Evolutionary conservation across 2,888 invertebrate genomes (phyloP), one percentile per base, ranked within the genome.

Genomic region (Caenorhabditis sulstoni): DNA sequence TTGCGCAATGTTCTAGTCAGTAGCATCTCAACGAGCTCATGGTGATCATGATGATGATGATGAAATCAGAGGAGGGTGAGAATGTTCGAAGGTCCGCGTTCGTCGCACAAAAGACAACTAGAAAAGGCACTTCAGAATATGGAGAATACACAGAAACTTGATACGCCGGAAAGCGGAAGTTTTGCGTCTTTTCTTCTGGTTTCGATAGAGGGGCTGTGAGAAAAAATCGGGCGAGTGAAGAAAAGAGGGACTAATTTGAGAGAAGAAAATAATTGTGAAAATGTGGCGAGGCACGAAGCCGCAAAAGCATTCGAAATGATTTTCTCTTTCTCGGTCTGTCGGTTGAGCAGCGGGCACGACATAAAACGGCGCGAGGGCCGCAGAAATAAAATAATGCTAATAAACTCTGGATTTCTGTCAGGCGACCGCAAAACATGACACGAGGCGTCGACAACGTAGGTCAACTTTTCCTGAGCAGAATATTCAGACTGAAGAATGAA

Each of bases 321-420:
- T 55, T 14, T 39, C n/a, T 23, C 35, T 49, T 20, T n/a, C n/a
- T n/a, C n/a, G n/a, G n/a, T n/a, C n/a, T n/a, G 22, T 47, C 22
- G 45, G 55, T n/a, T 44, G 47, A 66, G 57, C 39, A 58, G 22
- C 39, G 22, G 18, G 37, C 9, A 14, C 16, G 29, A 29, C 29
- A 7, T 29, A 29, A 29, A 29, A 29, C 29, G 29, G 29, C 29
- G 29, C 7, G 29, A 29, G 29, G 29, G 4, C 29, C 23, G 23
- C 39, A 45, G 59, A 68, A 62, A 62, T 55, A 57, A 71, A 62
- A 71, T 53, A 61, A 62, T 71, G 71, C 57, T 71, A 71, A 71
- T 71, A 57, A 71, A 71, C 71, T 57, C 55, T 41, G 53, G 49
- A 59, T 62, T 62, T 61, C 52, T 62, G 61, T 62, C 53, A 55